A percentile compares a stretch with the other conserved stretches of the same genome.
phyloP scores from a whole-genome alignment of 2,113 vertebrate species.

The Oostethus manadensis region DNA sequence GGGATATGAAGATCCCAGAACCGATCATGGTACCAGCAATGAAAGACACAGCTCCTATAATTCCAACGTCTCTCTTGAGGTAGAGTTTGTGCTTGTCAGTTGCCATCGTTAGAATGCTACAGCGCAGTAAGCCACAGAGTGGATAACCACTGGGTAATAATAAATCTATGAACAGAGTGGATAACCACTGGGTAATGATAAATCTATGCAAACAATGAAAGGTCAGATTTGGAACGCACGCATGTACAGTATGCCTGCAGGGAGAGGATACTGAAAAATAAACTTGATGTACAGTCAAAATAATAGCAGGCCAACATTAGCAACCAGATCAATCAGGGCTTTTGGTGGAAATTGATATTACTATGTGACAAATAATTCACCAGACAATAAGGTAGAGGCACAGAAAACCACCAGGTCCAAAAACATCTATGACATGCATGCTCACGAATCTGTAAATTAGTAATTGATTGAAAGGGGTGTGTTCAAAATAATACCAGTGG shows the following conservation, averaged over 20 bases:
- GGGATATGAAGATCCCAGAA: slow-evolving; percentile 73
- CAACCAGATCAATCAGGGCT: too few relatives aligned
- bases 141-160: not conserved
- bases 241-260: too few relatives aligned
- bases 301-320: too few relatives aligned
- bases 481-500: too few relatives aligned
- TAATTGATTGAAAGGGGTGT: too few relatives aligned
- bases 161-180: not conserved
- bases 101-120: slow-evolving; percentile 16
- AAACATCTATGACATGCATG: too few relatives aligned
- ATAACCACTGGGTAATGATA: not conserved
- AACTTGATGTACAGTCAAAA: not conserved
- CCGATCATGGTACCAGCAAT: slow-evolving; percentile 81
- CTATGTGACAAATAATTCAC: too few relatives aligned
- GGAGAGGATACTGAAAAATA: too few relatives aligned
- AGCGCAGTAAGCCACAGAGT: not conserved
- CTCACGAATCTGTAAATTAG: too few relatives aligned
- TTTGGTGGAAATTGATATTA: too few relatives aligned
- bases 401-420: too few relatives aligned
- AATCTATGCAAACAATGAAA: not conserved
- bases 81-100: slow-evolving; percentile 26
- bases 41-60: slow-evolving; percentile 76
- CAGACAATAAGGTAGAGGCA: too few relatives aligned
- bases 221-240: not conserved
- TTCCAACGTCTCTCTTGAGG: slow-evolving; percentile 60